A percentile compares a stretch with the other conserved stretches of the same genome.
Evolutionary conservation across 1,140 invertebrate genomes (phyloP).

Genomic region (Ectropis grisescens): DNA sequence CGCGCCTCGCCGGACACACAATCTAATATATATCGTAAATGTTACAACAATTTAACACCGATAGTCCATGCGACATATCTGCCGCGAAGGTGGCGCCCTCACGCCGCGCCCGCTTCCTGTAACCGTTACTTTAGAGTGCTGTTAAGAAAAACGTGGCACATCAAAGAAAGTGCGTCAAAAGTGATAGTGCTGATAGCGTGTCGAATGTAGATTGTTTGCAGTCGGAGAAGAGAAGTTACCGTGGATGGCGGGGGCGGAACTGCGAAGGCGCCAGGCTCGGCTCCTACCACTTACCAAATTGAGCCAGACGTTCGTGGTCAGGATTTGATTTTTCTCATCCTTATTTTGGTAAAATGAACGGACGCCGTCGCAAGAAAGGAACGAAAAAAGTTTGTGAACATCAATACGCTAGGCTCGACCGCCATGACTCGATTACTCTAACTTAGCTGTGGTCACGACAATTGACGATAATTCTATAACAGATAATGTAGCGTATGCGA

Average conservation of each 20-base stretch:
- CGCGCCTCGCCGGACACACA: constrained; percentile 48
- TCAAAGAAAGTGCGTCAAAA: constrained; percentile 9
- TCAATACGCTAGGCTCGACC: constrained; percentile 3
- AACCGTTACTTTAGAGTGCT: constrained; percentile 19
- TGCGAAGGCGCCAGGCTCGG: constrained; percentile 56
- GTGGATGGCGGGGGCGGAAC: constrained; percentile 42
- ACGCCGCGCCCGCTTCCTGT: constrained; percentile 45
- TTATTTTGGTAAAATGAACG: constrained; percentile 70
- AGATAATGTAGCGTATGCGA: no score
- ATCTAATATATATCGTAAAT: constrained; percentile 48
- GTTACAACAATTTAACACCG: constrained; percentile 60
- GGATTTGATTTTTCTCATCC: constrained; percentile 90
- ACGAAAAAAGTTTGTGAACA: constrained; percentile 59
- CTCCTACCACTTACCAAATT: constrained; percentile 93
- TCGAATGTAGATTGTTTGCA: no score
- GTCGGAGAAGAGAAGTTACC: no score
- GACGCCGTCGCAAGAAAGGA: constrained; percentile 61
- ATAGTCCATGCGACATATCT: constrained; percentile 56
- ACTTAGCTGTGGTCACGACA: no score
- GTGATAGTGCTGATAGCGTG: background rate
- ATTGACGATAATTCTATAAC: no score
- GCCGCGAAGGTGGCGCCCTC: constrained; percentile 46
- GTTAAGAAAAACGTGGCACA: no score
- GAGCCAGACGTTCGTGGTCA: constrained; percentile 96
- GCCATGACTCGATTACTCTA: background rate